Percentiles rank a stretch among this genome's conserved stretches.
These are phyloP conservation scores for Calvadosia cruxmelitensis DNA, from an alignment of 30 jellyfish, hydroid and myxozoan species.

Conservation along the genomic window DNA sequence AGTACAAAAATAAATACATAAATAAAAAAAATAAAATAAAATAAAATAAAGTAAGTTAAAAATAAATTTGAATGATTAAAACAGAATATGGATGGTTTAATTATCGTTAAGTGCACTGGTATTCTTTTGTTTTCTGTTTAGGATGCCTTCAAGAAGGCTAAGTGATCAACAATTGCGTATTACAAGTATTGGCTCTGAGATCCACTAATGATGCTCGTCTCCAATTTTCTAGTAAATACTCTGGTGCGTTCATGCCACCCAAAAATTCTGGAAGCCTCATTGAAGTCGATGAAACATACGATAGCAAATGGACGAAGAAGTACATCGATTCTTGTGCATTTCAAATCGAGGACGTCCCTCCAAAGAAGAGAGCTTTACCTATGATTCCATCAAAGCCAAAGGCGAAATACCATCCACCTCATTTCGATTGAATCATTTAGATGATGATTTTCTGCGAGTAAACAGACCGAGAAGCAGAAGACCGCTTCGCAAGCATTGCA, in stretches of 20 bases:
- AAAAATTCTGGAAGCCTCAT: slow-evolving; percentile 38
- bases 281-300: slow-evolving; percentile 75
- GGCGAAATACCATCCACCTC: slow-evolving; percentile 93
- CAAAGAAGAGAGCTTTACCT: slow-evolving; percentile 92
- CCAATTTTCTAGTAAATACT: slow-evolving; percentile 56
- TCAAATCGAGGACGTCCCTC: slow-evolving; percentile 90
- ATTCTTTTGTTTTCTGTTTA: no score
- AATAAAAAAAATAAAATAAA: no score
- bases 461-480: no score
- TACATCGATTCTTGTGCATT: slow-evolving; percentile 74
- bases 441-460: no score
- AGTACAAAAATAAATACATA: no score
- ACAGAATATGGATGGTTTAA: no score
- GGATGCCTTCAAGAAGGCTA: neutral
- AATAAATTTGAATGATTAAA: no score
- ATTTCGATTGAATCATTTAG: slow-evolving; percentile 62
- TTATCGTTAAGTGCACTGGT: no score
- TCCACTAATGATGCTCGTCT: neutral
- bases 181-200: neutral
- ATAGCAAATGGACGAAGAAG: slow-evolving; percentile 82
- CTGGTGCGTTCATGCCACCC: slow-evolving; percentile 91
- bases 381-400: slow-evolving; percentile 69
- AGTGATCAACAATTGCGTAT: neutral
- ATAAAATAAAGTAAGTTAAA: no score
- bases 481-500: no score